Evolutionary conservation across 2,113 vertebrate species (phyloP).

Genomic region (Trogon surrucura): DNA sequence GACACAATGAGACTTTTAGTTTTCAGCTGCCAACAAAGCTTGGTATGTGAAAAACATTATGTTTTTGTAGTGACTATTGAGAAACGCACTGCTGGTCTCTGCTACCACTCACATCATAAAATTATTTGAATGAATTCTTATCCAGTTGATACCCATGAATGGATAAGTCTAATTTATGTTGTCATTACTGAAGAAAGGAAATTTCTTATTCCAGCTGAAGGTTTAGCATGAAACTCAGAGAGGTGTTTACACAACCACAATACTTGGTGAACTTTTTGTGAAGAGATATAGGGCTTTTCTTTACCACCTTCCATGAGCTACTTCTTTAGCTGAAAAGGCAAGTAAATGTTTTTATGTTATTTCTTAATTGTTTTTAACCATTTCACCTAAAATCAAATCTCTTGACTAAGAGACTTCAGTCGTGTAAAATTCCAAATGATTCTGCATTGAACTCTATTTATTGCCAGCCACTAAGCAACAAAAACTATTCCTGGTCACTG

Average conservation of each 20-base stretch:
- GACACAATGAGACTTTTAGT: background rate
- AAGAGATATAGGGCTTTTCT: background rate
- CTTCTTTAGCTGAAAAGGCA: background rate
- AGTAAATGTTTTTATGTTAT: background rate
- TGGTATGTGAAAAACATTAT: background rate
- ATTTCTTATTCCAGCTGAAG: background rate
- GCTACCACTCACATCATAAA: background rate
- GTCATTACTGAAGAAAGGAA: background rate
- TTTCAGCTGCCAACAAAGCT: background rate
- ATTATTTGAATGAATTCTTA: background rate
- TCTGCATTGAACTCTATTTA: constrained; percentile 2
- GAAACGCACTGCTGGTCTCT: background rate
- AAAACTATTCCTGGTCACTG: background rate
- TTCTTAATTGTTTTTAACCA: background rate
- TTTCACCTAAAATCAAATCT: background rate
- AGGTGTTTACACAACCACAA: background rate
- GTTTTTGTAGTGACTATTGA: background rate
- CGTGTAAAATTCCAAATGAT: background rate
- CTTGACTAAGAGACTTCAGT: background rate
- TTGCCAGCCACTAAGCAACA: background rate
- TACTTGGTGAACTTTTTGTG: background rate
- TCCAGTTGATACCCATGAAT: background rate
- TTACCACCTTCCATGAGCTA: background rate
- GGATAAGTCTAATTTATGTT: background rate
- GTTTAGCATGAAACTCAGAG: background rate